phyloP scores from a whole-genome alignment of 2,797 vertebrate genomes.

The Emydoidea blandingii region DNA sequence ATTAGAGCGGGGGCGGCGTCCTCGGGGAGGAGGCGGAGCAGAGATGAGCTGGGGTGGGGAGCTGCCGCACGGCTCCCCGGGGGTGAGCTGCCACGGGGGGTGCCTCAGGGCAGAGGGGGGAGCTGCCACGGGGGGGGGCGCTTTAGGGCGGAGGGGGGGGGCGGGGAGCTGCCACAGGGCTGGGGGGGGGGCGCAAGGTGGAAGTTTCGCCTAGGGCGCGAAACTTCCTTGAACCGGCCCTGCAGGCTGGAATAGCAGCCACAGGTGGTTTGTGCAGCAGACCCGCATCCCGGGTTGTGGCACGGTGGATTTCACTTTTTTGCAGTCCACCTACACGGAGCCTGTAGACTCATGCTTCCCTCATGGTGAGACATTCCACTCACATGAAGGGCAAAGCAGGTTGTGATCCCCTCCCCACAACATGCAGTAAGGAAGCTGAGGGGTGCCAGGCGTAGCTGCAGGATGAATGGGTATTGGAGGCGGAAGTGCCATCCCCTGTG shows the following conservation, averaged over 20 bases:
- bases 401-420: neutral
- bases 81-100: no score
- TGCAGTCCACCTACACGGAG: neutral
- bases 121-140: no score
- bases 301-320: neutral
- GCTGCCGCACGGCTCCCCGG: no score
- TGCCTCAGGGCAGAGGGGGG: no score
- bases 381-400: neutral
- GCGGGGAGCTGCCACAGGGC: no score
- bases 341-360: neutral
- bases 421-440: neutral
- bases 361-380: neutral
- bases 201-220: no score
- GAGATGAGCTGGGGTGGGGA: no score
- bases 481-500: neutral
- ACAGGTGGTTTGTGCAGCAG: neutral
- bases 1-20: no score
- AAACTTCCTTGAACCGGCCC: no score
- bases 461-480: neutral
- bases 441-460: neutral
- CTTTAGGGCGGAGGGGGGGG: no score
- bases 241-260: neutral
- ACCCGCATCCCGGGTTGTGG: neutral
- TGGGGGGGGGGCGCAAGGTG: no score
- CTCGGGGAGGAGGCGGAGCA: no score